Percentiles rank a stretch among this genome's conserved stretches.
Conservation (phyloP, 2,888 invertebrate genomes). For the Athalia rosae region DNA sequence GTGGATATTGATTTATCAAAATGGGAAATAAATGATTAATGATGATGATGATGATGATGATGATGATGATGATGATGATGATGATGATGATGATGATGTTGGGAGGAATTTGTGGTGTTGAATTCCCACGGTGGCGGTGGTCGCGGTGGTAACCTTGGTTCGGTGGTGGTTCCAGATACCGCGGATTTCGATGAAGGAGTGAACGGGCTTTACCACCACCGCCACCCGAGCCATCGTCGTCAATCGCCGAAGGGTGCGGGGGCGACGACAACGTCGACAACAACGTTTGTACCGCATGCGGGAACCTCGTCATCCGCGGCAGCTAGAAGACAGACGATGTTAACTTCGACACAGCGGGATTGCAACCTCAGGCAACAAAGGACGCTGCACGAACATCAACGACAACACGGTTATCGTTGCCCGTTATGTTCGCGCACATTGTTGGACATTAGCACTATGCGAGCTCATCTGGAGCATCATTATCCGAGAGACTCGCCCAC, state of each 20-base stretch:
- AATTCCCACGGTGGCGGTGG: constrained; percentile 64
- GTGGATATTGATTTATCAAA: no score
- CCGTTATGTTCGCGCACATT: constrained; percentile 84
- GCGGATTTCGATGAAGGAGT: constrained; percentile 68
- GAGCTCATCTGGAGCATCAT: constrained; percentile 87
- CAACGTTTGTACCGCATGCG: neutral
- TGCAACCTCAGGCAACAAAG: constrained; percentile 66
- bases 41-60: no score
- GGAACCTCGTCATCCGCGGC: no score
- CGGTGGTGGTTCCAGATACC: constrained; percentile 74
- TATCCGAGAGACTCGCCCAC: constrained; percentile 89
- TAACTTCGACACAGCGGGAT: no score
- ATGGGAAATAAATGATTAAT: no score
- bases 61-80: no score
- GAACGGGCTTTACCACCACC: constrained; percentile 71
- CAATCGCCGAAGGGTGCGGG: constrained; percentile 65
- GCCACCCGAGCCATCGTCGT: constrained; percentile 63
- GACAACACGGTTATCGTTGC: constrained; percentile 78
- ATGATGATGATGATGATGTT: neutral
- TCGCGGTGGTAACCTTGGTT: constrained; percentile 72
- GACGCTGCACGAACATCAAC: constrained; percentile 66
- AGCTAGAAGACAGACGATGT: no score
- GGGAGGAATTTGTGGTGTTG: constrained; percentile 24
- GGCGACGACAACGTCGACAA: constrained; percentile 62
- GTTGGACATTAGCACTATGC: constrained; percentile 80